These are phyloP conservation scores for Tretioscincus oriximinensis DNA, from an alignment of 2,113 vertebrate species.

Conservation along the genomic window DNA sequence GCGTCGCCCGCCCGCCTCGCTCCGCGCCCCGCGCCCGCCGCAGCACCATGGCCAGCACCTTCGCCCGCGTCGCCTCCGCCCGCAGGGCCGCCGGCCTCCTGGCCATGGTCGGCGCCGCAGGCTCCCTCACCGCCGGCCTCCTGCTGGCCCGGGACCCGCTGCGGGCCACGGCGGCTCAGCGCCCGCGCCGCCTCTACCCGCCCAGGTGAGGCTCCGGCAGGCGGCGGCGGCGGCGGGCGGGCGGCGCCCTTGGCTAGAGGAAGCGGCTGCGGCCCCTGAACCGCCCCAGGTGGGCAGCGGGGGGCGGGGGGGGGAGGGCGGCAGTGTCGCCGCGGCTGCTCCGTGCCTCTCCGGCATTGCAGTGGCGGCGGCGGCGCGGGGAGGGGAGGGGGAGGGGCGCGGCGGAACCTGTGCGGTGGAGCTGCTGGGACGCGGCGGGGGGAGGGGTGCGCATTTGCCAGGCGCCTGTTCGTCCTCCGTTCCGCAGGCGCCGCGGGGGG, in stretches of 20 bases:
- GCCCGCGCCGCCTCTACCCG: conserved; percentile 85
- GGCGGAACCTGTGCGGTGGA: too few species aligned
- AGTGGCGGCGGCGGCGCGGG: background rate
- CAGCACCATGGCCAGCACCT: conserved; percentile 83
- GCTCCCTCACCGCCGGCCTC: conserved; percentile 81
- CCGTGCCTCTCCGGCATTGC: too few species aligned
- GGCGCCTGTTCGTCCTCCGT: background rate
- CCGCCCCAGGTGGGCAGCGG: too few species aligned
- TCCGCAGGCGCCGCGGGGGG: too few species aligned
- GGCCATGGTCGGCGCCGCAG: conserved; percentile 85
- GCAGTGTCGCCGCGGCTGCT: too few species aligned
- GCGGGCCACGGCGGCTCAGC: conserved; percentile 74
- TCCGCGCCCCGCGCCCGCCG: background rate
- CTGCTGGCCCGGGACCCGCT: conserved; percentile 82
- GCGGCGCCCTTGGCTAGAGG: too few species aligned
- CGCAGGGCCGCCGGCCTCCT: conserved; percentile 79
- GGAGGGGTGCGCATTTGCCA: background rate
- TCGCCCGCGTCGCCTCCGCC: conserved; percentile 80
- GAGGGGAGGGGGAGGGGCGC: background rate
- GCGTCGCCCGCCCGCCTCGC: conserved; percentile 23
- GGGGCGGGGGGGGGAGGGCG: too few species aligned
- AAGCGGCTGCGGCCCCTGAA: too few species aligned
- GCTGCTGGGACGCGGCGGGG: background rate
- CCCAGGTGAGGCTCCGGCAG: conserved; percentile 78
- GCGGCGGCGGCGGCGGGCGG: background rate